Evolutionary conservation across 1,140 invertebrate species (phyloP).

Genomic region (Saccostrea echinata): DNA sequence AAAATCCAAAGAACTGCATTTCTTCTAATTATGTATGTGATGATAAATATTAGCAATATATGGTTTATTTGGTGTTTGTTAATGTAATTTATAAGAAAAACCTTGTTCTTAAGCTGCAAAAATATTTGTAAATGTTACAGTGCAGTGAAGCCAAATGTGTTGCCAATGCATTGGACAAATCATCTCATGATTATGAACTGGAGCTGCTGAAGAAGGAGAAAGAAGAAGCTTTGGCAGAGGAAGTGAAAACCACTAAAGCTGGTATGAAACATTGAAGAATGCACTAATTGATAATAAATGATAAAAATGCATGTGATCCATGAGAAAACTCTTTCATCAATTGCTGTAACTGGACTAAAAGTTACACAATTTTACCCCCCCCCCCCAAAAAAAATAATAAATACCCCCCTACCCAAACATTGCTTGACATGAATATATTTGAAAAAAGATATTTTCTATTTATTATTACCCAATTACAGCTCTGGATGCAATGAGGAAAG

Average conservation of each 20-base stretch:
- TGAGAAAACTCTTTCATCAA: too few relatives aligned
- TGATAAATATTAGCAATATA: too few relatives aligned
- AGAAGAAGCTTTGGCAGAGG: slow-evolving; percentile 74
- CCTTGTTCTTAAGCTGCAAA: too few relatives aligned
- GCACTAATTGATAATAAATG: neutral
- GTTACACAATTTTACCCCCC: neutral
- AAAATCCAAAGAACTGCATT: too few relatives aligned
- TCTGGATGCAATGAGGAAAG: slow-evolving; percentile 75
- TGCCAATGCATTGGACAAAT: slow-evolving; percentile 53
- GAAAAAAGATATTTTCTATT: too few relatives aligned
- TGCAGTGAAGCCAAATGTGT: slow-evolving; percentile 6
- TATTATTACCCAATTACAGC: slow-evolving; percentile 60
- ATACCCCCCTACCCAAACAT: neutral
- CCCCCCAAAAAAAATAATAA: neutral
- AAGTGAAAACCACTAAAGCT: slow-evolving; percentile 74
- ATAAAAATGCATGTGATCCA: neutral
- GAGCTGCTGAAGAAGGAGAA: slow-evolving; percentile 74
- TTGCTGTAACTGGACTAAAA: neutral
- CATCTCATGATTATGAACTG: slow-evolving; percentile 70
- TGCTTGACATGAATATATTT: neutral
- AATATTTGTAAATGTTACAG: neutral
- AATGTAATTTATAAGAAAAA: too few relatives aligned
- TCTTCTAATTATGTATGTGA: too few relatives aligned
- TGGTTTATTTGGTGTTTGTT: too few relatives aligned
- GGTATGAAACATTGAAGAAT: slow-evolving; percentile 59